Base-by-base conservation (phyloP, 2,113 vertebrate species). In the Marcusenius ussheri region DNA sequence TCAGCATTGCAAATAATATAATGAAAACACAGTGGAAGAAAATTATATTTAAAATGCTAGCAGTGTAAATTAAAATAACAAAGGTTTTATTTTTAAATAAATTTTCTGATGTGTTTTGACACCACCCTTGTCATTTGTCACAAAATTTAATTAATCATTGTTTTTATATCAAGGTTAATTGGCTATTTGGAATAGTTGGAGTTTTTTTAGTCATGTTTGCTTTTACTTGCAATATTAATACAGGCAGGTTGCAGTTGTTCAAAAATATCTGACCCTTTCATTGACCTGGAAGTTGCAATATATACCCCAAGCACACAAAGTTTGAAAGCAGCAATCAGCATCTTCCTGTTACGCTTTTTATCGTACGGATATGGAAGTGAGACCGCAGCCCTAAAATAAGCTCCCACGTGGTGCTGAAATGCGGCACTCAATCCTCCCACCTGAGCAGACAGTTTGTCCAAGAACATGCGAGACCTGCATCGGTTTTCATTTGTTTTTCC, bases 401-500 rank as follows among this genome's bases (percentile, higher is more conserved):
- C 70, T 39, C 70, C 17, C 13, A 39, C 5, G 1, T 8, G 27
- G 27, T 10, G 62, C 62, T 31, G n/a, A 31, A 70, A 70, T 13
- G 27, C 62, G 21, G 47, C 85, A 27, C 85, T 87, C 15, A 13
- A 11, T 87, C 21, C 50, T 56, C n/a, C n/a, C 50, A 17, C 27
- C 85, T 93, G 90, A 93, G 85, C 92, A 93, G 94, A 93, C 92
- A 94, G 94, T 93, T 94, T 95, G 95, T 95, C 95, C 95, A 95
- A 94, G 94, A 94, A 94, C 93, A 96, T 96, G 95, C 93, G 93
- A 96, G 94, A 93, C 93, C 93, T 92, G 94, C 95, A 95, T 96
- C 95, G 95, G 95, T 96, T 96, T 96, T 95, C 95, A 96, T 96
- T 96, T 96, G 95, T 96, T 96, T 96, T 96, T 96, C 94, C 96